Evolutionary conservation across 1,140 invertebrate genomes (phyloP), one percentile per base, ranked within the genome.

Genomic region (Protaetia brevitarsis): DNA sequence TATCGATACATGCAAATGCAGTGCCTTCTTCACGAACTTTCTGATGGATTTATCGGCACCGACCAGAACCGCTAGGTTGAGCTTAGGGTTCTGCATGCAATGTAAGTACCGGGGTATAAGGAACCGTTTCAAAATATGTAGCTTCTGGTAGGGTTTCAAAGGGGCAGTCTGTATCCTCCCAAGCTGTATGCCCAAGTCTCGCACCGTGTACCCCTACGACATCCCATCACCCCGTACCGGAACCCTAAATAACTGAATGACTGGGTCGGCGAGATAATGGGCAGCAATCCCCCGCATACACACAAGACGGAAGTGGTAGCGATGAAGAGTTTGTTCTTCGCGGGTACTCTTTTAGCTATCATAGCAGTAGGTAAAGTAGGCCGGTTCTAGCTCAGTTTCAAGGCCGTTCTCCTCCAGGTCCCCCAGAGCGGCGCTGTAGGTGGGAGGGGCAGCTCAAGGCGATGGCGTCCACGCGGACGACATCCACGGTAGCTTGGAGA

Each of bases 141-240:
- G 29, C 21, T 71, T 71, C 26, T 68, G 70, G 4, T 68, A 11
- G 1, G 68, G 64, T 30, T 64, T 71, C 1, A 72, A 27, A 21
- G 69, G 69, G 2, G 68, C 68, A 16, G 7, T 3, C 6, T 8
- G 8, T 3, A 68, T 28, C 10, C 64, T n/a, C 1, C 36, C 41
- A 8, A 57, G 21, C 16, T 57, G 19, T 7, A 21, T 23, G 3
- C 26, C 21, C 26, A 26, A 10, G n/a, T 26, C 26, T 6, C 21
- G 3, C 4, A 21, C 16, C 5, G 51, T 23, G 36, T 37, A 11
- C 3, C 3, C 3, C 36, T 13, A 37, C 3, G 51, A 26, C 26
- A 23, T n/a, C 51, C 51, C 51, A 57, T 11, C 19, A 26, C 10
- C 3, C 26, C 26, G n/a, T 57, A 57, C 3, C 21, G 3, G 19